Percentiles rank a stretch among this genome's conserved stretches.
These are phyloP conservation scores for Drosophila affinis DNA, from an alignment of 2,888 invertebrate species.

Conservation along the genomic window DNA sequence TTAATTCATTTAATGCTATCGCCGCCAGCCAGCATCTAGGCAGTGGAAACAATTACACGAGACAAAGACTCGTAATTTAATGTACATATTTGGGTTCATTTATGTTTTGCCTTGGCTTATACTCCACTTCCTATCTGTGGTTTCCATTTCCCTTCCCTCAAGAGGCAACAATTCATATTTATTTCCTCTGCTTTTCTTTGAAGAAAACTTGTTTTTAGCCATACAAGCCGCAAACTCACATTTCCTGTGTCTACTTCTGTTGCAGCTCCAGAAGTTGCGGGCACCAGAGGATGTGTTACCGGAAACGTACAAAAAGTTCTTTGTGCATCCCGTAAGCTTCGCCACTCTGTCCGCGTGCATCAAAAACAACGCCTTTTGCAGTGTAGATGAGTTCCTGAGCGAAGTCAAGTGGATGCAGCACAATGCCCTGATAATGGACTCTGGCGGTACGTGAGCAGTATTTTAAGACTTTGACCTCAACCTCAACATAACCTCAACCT, in stretches of 20 bases:
- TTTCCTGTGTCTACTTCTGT: background rate
- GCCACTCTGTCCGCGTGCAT: conserved; percentile 90
- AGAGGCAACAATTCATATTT: background rate
- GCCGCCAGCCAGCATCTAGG: conserved; percentile 33
- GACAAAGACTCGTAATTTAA: background rate
- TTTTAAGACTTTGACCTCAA: background rate
- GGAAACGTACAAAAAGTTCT: conserved; percentile 85
- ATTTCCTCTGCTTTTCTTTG: background rate
- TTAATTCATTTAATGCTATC: conserved; percentile 67
- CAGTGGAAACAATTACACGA: conserved; percentile 62
- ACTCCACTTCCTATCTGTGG: conserved; percentile 3
- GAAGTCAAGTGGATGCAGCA: conserved; percentile 97
- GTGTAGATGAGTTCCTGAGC: conserved; percentile 94
- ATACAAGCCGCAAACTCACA: conserved; percentile 26
- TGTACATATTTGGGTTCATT: background rate
- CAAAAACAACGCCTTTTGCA: conserved; percentile 89
- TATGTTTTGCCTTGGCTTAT: background rate
- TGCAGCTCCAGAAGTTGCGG: conserved; percentile 59
- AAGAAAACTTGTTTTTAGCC: conserved; percentile 70
- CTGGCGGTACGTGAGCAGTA: conserved; percentile 85
- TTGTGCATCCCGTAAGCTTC: conserved; percentile 95
- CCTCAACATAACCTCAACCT: too few relatives aligned
- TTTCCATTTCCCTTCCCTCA: background rate
- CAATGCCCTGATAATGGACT: conserved; percentile 93
- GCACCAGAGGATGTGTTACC: conserved; percentile 66